Evolutionary conservation across 2,113 vertebrate genomes (phyloP).

Genomic region (Lagopus muta): DNA sequence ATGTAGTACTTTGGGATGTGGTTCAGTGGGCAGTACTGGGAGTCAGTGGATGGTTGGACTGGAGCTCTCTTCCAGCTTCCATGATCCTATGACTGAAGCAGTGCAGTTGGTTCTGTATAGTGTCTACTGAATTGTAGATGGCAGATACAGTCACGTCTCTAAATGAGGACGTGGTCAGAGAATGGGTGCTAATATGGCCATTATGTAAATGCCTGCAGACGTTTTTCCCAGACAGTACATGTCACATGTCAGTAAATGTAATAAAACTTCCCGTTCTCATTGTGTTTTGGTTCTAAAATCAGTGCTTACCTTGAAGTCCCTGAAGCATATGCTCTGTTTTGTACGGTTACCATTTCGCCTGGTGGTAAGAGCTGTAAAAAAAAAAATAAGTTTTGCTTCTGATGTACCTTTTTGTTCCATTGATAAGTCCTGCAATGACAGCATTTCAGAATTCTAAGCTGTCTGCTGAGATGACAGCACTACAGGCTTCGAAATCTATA

Average conservation of each 20-base stretch:
- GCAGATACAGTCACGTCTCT: background rate
- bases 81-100: background rate
- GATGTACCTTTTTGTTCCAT: background rate
- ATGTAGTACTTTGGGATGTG: too few species aligned
- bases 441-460: background rate
- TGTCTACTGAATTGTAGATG: background rate
- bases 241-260: background rate
- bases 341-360: background rate
- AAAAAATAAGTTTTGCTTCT: background rate
- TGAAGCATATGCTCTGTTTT: background rate
- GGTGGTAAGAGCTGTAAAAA: background rate
- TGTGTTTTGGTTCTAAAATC: background rate
- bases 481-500: background rate
- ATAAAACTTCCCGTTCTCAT: background rate
- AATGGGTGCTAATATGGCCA: background rate
- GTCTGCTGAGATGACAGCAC: background rate
- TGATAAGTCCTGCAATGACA: background rate
- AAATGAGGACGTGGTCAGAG: background rate
- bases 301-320: background rate
- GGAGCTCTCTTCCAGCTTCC: too few species aligned
- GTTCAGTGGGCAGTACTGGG: too few species aligned
- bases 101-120: background rate
- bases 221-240: background rate
- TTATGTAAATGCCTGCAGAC: background rate
- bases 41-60: too few species aligned